Evolutionary conservation across 2,888 invertebrate species (phyloP), one percentile per base, ranked within the genome.

Genomic region (Sylvicola cinctus): DNA sequence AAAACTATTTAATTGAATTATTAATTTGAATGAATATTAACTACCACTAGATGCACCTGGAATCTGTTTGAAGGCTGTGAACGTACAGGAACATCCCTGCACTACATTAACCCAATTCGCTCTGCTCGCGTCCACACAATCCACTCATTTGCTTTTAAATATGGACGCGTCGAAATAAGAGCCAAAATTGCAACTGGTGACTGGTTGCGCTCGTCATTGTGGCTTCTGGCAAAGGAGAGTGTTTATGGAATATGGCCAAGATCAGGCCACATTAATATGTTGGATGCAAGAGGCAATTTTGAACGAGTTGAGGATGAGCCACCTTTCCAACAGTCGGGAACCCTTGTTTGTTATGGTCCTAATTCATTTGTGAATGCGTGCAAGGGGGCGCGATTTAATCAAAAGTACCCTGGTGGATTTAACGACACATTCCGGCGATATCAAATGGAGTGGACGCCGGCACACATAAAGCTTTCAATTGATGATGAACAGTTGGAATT

Each of bases 231-330:
- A 2, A 58, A 63, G 1, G 49, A 62, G 47, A 70, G 71, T 45
- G 50, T 49, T 1, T 78, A 78, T 48, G 74, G 76, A 2, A 51
- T 57, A 2, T 77, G 76, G 76, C 76, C 76, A 2, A 49, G 67
- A 4, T 75, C 74, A 15, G 78, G 77, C 4, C 76, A 77, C 56
- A 76, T 78, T 38, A 75, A 77, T 46, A 51, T 79, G 27, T 55
- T 68, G 36, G 76, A 77, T 50, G 63, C 68, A 16, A 62, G 75
- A 28, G 76, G 77, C 32, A 25, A 25, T 25, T 25, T 25, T 8
- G 11, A 25, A 25, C 7, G 30, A 15, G 57, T 62, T 35, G 63
- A 61, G 11, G 47, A 52, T 2, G 58, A 70, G 44, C 67, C 73
- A 42, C 73, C 73, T 3, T 57, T 60, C 3, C 64, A 71, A 43